Evolutionary conservation across 2,113 vertebrate species (phyloP), one percentile per base, ranked within the genome.

Genomic region (Oryzias celebensis): DNA sequence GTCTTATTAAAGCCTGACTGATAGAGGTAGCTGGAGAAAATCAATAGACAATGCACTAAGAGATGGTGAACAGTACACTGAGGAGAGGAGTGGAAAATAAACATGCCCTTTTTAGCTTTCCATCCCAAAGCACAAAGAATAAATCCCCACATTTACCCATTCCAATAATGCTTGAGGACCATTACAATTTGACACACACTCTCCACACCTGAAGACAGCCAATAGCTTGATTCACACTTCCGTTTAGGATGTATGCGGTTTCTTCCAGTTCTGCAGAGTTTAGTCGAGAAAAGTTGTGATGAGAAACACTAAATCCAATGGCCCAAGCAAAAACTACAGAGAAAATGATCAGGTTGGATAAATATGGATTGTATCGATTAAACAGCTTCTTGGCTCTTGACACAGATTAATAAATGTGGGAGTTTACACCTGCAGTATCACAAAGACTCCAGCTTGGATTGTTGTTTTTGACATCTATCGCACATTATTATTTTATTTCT

Each of bases 141-240:
- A 62, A 75, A 84, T 86, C 73, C 69, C 76, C 81, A 78, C 84
- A 82, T 90, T 88, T 84, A 84, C 56, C 73, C 68, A 71, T 82
- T 82, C 56, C 77, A 72, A 82, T 68, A 77, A 61, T 64, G 83
- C 76, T 85, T 81, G 15, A 78, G 60, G 62, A 67, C 71, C 70
- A 83, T 91, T 88, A 75, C 72, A 92, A 86, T 89, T 88, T 89
- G 86, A 81, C 65, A 91, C 90, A 88, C 76, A 80, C 83, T 87
- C 65, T 58, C 36, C 60, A 78, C 71, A 42, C 82, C 80, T 41
- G 58, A 56, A 52, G 62, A 58, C 26, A 78, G 48, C 67, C 75
- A 60, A 77, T 63, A 71, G 60, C 36, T 60, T 83, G 76, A 85
- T 84, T 85, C 59, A 77, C 56, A 16, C 43, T 31, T 42, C 46